Evolutionary conservation across 2,888 invertebrate genomes (phyloP).

Genomic region (Pediacus dermestoides): DNA sequence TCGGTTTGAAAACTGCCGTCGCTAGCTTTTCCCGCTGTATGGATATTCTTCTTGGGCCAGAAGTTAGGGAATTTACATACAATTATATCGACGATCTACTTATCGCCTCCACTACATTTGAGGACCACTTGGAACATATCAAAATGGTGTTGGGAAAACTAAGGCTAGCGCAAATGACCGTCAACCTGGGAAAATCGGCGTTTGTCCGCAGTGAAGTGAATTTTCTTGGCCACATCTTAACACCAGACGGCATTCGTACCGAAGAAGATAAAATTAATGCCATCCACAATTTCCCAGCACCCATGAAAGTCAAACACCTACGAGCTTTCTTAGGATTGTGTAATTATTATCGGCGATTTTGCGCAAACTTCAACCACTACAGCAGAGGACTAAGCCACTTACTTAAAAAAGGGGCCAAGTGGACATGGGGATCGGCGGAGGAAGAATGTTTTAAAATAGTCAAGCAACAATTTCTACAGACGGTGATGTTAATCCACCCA

Average conservation of each 20-base stretch:
- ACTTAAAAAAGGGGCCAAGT: slow-evolving; percentile 2
- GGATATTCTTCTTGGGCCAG: too few species aligned
- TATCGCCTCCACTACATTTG: too few species aligned
- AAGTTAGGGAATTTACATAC: too few species aligned
- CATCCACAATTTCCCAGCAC: slow-evolving; percentile 14
- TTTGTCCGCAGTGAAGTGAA: slow-evolving; percentile 15
- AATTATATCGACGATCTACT: too few species aligned
- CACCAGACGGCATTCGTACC: slow-evolving; percentile 17
- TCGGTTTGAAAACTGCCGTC: too few species aligned
- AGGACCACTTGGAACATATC: too few species aligned
- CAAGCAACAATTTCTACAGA: slow-evolving; percentile 1
- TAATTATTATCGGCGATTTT: slow-evolving; percentile 16
- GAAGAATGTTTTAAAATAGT: not conserved
- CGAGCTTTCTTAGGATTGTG: slow-evolving; percentile 16
- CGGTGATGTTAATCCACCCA: slow-evolving; percentile 5
- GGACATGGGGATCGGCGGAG: slow-evolving; percentile 8
- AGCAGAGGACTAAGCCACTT: not conserved
- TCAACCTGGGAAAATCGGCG: slow-evolving; percentile 25
- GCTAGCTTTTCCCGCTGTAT: too few species aligned
- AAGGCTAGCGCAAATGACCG: too few species aligned
- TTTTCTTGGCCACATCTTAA: slow-evolving; percentile 24
- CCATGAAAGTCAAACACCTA: slow-evolving; percentile 11
- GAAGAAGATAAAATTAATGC: slow-evolving; percentile 19
- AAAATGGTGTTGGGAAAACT: too few species aligned
- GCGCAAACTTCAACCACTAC: slow-evolving; percentile 4